phyloP scores from a whole-genome alignment of 2,113 vertebrate species.

The Irena cyanogastra region DNA sequence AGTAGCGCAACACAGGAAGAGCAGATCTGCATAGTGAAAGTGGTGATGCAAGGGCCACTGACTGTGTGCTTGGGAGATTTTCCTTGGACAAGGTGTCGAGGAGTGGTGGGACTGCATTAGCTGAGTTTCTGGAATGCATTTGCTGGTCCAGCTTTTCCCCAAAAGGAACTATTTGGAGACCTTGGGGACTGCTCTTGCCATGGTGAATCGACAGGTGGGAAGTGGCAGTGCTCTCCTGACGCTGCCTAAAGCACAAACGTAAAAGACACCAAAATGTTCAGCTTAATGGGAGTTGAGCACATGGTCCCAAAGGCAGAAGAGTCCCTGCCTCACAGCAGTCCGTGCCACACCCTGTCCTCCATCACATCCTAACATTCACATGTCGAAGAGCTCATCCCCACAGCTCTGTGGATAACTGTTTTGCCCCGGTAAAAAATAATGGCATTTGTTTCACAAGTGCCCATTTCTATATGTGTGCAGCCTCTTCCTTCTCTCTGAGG shows the following conservation, averaged over 20 bases:
- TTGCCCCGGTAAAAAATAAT: not conserved
- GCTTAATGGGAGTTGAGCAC: not conserved
- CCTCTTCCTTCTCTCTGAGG: slow-evolving; percentile 1
- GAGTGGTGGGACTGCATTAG: not conserved
- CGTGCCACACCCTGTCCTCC: not conserved
- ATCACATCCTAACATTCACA: rapidly evolving
- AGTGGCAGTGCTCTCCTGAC: not conserved
- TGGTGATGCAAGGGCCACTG: not conserved
- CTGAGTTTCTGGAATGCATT: not conserved
- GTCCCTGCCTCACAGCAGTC: not conserved
- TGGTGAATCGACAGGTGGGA: not conserved
- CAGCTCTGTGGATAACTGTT: not conserved
- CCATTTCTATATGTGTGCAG: not conserved
- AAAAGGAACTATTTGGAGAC: not conserved
- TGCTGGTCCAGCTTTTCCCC: not conserved
- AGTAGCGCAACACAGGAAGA: not conserved
- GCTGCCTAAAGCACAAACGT: not conserved
- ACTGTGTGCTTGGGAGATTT: not conserved
- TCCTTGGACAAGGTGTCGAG: not conserved
- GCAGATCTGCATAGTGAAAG: not conserved
- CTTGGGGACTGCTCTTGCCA: not conserved
- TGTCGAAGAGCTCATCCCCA: rapidly evolving
- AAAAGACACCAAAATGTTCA: not conserved
- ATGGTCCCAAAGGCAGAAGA: rapidly evolving
- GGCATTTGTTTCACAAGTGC: not conserved